Evolutionary conservation across 37 sponge, comb jelly and placozoan genomes (phyloP), one percentile per base, ranked within the genome.

Genomic region (Hexactinellida sp.): DNA sequence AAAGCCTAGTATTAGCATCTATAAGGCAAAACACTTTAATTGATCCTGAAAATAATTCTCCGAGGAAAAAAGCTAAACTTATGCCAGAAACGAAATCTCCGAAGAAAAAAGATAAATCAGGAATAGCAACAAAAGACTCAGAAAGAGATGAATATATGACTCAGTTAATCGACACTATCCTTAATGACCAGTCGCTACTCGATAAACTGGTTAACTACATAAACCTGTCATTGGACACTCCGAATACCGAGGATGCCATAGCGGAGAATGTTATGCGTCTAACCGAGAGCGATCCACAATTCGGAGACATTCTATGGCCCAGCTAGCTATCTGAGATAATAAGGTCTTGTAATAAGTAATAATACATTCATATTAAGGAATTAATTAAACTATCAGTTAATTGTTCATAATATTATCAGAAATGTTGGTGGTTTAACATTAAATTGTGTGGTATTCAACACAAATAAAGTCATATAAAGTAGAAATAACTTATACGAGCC

Each of bases 131-230:
- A 16, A 13, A 41, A 41, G 32, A 63, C 1, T 1, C 76, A 63
- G 76, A 63, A 25, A 10, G 34, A 63, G 76, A 63, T 23, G 76
- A 63, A 63, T n/a, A 63, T n/a, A 63, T 63, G 76, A 63, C 76
- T 21, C 76, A 63, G 13, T n/a, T 63, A 63, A 63, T 63, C 25
- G 76, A 63, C 30, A 63, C 76, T 10, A 63, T 63, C 21, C 34
- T 63, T 7, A 63, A 63, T 63, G 76, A 63, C 13, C 76, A 63
- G 13, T 63, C 76, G 3, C 34, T 63, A 10, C 30, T 63, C 3
- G 76, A 63, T 23, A 63, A 63, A n/a, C 76, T 63, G 5, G 76
- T 63, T 7, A 63, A 63, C 76, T 63, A 63, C 76, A 63, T 63
- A 3, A 63, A 63, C 34, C 76, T 21, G 76, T 63, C 76, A 25